Evolutionary conservation across 2,113 vertebrate species (phyloP).

Genomic region (Corynorhinus townsendii): DNA sequence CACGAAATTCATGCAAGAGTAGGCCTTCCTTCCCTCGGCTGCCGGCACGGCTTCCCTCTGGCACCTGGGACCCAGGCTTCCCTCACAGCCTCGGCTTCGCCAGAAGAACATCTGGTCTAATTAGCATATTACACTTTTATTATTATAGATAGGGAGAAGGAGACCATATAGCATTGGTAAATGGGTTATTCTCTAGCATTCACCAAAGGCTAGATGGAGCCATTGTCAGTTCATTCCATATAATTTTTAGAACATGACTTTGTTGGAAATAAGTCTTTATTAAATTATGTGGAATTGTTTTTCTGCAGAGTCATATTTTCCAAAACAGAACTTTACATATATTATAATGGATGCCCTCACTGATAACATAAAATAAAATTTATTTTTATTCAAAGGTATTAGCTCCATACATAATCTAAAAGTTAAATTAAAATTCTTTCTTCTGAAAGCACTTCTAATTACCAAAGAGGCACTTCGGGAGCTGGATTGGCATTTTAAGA

Average conservation of each 20-base stretch:
- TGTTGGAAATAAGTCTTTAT: constrained; percentile 15
- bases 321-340: not conserved
- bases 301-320: not conserved
- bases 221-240: not conserved
- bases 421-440: not conserved
- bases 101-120: too few relatives aligned
- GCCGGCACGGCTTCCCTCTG: too few relatives aligned
- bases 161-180: not conserved
- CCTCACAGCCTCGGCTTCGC: too few relatives aligned
- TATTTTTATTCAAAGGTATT: constrained; percentile 4
- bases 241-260: not conserved
- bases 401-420: not conserved
- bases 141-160: not conserved
- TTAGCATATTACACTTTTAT: too few relatives aligned
- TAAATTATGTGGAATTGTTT: not conserved
- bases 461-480: not conserved
- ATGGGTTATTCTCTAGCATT: not conserved
- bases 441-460: not conserved
- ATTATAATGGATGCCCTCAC: not conserved
- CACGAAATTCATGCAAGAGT: too few relatives aligned
- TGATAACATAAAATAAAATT: not conserved
- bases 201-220: not conserved
- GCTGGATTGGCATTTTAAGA: not conserved
- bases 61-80: too few relatives aligned
- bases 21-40: too few relatives aligned